phyloP scores from a whole-genome alignment of 1,140 invertebrate species.

The Saccostrea cuccullata region DNA sequence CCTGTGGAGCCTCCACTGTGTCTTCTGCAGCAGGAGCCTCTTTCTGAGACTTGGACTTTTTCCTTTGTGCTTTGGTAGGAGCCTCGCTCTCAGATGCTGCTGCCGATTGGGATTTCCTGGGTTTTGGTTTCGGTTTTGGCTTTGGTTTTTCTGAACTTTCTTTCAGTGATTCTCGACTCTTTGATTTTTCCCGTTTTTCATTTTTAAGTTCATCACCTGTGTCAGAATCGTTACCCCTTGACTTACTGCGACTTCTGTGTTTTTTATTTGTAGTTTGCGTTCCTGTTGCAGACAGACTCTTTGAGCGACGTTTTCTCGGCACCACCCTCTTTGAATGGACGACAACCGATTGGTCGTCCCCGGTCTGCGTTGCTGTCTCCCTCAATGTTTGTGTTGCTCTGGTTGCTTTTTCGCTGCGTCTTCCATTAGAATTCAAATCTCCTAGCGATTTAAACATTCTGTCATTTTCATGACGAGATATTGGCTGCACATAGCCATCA shows the following conservation, averaged over 20 bases:
- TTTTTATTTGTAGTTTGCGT: conserved; percentile 63
- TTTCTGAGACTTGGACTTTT: conserved; percentile 27
- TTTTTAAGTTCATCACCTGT: conserved; percentile 1
- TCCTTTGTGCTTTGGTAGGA: conserved; percentile 4
- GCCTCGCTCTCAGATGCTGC: conserved; percentile 9
- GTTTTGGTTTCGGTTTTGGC: conserved; percentile 68
- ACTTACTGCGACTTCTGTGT: conserved; percentile 16
- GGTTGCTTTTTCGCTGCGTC: conserved; percentile 54
- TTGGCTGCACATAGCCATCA: conserved; percentile 61
- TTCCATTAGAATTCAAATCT: conserved; percentile 60
- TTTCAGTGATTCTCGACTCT: conserved; percentile 1
- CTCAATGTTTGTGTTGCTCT: conserved; percentile 67
- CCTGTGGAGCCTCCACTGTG: conserved; percentile 37
- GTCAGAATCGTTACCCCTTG: neutral
- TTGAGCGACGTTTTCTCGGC: conserved; percentile 58
- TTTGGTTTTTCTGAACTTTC: conserved; percentile 54
- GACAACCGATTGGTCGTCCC: conserved; percentile 56
- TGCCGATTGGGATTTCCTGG: conserved; percentile 61
- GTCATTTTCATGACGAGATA: conserved; percentile 59
- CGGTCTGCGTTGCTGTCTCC: conserved; percentile 71
- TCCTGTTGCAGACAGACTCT: conserved; percentile 62
- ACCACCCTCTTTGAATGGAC: conserved; percentile 60
- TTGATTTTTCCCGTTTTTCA: conserved; percentile 43
- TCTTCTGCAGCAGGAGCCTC: conserved; percentile 1
- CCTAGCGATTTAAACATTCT: conserved; percentile 68